phyloP scores from a whole-genome alignment of 2,113 vertebrate species.

The Ptyas mucosa region DNA sequence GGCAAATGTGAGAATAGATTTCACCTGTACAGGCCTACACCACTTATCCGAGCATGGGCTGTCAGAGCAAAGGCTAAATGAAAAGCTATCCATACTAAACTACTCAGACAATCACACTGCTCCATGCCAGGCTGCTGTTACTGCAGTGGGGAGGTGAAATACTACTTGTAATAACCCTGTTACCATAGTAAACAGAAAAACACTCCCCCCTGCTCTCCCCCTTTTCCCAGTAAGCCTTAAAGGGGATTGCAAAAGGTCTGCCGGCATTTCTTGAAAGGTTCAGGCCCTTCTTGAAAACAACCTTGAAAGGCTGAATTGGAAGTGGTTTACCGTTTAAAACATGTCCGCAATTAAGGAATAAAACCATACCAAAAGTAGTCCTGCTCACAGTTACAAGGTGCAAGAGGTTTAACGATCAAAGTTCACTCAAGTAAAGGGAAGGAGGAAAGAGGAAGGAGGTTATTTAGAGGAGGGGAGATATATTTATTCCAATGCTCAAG shows the following conservation, averaged over 20 bases:
- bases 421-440: neutral
- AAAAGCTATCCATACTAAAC: conserved; percentile 88
- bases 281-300: neutral
- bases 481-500: neutral
- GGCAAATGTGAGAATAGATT: conserved; percentile 99
- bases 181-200: conserved; percentile 46
- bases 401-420: neutral
- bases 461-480: neutral
- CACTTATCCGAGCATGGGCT: conserved; percentile 91
- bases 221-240: conserved; percentile 13
- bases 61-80: conserved; percentile 95
- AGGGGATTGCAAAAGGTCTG: conserved; percentile 30
- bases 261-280: neutral
- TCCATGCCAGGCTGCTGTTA: conserved; percentile 56
- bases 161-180: conserved; percentile 53
- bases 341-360: neutral
- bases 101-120: conserved; percentile 70
- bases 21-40: conserved; percentile 95
- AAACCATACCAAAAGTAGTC: neutral
- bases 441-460: neutral
- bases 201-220: neutral
- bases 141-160: conserved; percentile 46
- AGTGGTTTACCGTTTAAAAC: neutral
- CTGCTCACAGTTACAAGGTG: neutral
- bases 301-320: neutral